Evolutionary conservation across 2,888 invertebrate species (phyloP), one percentile per base, ranked within the genome.

Genomic region (Drosophila putrida): DNA sequence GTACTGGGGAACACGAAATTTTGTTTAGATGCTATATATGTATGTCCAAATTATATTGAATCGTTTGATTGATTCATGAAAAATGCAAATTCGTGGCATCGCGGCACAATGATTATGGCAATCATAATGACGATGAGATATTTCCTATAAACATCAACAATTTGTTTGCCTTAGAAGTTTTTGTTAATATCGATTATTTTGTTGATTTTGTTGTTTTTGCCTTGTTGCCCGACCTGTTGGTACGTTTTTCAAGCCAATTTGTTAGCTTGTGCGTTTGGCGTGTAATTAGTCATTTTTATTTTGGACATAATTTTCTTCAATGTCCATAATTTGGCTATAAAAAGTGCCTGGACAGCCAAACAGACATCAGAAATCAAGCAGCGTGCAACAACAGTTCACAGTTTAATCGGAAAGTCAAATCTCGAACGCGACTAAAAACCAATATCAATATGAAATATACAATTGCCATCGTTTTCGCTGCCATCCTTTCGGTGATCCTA

Each of bases 241-340:
- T 67, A 68, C 71, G 71, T 75, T 80, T 82, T 82, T 82, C 46
- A 69, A 86, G 74, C 51, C 81, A 87, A 80, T 82, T 84, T 84
- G 74, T 76, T 75, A 75, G 74, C 74, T 78, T 61, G 62, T 73
- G 62, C 62, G 62, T 47, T 49, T 67, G 80, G 65, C 64, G 78
- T 80, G 82, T 87, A 87, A 84, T 84, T 84, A 84, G 82, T 84
- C 84, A 84, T 85, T 84, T 85, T 87, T 82, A 75, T 83, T 84
- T 84, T 78, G 64, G 74, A 74, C 72, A 75, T 51, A 70, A 50
- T 79, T 72, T 81, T 79, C 84, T 71, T 82, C 75, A 64, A 72
- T 71, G 64, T 53, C 35, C 74, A 66, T 60, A 13, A 54, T 36
- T 53, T 58, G 71, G 62, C 75, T 84, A 84, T 86, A 84, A 83